phyloP scores from a whole-genome alignment of 2,797 vertebrate genomes.

The Morus bassanus region DNA sequence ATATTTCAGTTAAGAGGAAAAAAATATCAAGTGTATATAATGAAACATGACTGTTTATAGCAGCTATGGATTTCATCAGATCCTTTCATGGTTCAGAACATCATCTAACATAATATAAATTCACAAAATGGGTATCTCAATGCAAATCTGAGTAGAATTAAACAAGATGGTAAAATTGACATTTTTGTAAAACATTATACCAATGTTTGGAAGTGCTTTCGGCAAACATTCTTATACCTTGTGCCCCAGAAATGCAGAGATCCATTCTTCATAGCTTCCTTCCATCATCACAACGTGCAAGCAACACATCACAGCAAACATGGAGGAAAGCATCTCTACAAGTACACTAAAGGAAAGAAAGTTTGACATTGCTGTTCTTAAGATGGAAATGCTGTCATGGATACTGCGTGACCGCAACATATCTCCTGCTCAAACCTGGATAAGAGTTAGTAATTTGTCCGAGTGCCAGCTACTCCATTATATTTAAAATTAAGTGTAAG shows the following conservation, averaged over 20 bases:
- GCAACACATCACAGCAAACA: neutral
- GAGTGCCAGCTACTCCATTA: neutral
- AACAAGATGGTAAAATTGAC: neutral
- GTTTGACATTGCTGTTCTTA: neutral
- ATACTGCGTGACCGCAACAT: neutral
- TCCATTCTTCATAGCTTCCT: neutral
- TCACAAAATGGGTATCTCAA: neutral
- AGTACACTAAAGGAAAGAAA: neutral
- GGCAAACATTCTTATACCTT: neutral
- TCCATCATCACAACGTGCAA: neutral
- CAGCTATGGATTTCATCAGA: neutral
- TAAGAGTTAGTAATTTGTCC: neutral
- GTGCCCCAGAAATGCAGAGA: neutral
- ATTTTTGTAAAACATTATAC: neutral
- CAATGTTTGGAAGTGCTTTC: neutral
- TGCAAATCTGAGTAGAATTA: neutral
- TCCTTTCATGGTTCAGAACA: neutral
- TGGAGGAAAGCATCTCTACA: neutral
- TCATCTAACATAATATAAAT: neutral
- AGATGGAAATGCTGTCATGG: neutral
- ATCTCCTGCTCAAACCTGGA: neutral
- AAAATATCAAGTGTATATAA: neutral
- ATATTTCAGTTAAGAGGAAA: neutral
- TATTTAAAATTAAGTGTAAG: neutral
- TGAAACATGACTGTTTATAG: neutral